Evolutionary conservation across 2,888 invertebrate genomes (phyloP), one percentile per base, ranked within the genome.

Genomic region (Watsonalla cultraria): DNA sequence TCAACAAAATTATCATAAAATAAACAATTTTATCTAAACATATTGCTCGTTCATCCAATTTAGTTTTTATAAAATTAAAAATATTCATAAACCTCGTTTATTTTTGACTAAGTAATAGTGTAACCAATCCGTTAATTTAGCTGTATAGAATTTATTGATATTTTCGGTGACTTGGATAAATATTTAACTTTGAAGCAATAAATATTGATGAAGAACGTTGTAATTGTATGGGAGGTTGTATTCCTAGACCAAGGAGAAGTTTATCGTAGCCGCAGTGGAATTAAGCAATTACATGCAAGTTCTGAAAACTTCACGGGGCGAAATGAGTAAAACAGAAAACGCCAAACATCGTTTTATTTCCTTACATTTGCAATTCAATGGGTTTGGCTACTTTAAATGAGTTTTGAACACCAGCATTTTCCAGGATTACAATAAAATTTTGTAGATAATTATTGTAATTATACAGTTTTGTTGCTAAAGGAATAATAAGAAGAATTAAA

Each of bases 211-310:
- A 61, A 64, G 59, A 14, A 15, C 61, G 64, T 63, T 65, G 68
- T 24, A 24, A 24, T 24, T 24, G 4, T 24, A 24, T 24, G 4
- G 24, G 24, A 24, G 24, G 24, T 24, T 24, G 24, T 24, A n/a
- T 68, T 64, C 67, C 66, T 58, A 55, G 54, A 51, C 57, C 53
- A 61, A 57, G 65, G 61, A 60, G 54, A 82, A 85, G 68, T 83
- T 83, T 74, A 70, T 69, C 74, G 70, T 72, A 61, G 68, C 76
- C 70, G 76, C 78, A 73, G 66, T 78, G 74, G 74, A 78, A 84
- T 85, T 83, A 84, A 84, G 82, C 82, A 86, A 85, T 86, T 84
- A 84, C 80, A 85, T 82, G 82, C 81, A 83, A 84, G 75, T 79
- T 71, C 71, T 72, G 74, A 71, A 68, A 85, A 84, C 80, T 85